These are phyloP conservation scores for Phrynocephalus guinanensis DNA, from an alignment of 2,797 vertebrate species.

Conservation along the genomic window DNA sequence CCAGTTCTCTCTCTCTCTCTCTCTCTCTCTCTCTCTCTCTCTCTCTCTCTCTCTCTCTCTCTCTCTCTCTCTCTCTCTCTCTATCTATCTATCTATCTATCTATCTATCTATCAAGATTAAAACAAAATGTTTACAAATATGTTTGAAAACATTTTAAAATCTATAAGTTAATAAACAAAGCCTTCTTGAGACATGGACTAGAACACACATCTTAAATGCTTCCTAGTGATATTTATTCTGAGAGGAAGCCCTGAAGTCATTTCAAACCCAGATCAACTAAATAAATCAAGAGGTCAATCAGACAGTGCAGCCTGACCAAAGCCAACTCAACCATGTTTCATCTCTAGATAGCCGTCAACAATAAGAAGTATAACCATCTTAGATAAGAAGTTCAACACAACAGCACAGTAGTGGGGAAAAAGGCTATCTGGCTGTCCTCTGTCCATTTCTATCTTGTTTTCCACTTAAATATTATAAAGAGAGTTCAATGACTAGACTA, in stretches of 20 bases:
- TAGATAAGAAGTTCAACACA: not conserved
- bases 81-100: too few relatives aligned
- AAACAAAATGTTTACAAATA: too few relatives aligned
- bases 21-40: too few relatives aligned
- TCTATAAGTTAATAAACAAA: too few relatives aligned
- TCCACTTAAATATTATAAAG: not conserved
- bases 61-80: too few relatives aligned
- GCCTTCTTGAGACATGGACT: too few relatives aligned
- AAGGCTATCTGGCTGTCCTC: not conserved
- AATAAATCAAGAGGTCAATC: slow-evolving; percentile 15
- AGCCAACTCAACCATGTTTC: not conserved
- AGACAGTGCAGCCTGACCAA: not conserved
- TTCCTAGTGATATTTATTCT: not conserved
- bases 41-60: too few relatives aligned
- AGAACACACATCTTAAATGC: not conserved
- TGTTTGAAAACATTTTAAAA: too few relatives aligned
- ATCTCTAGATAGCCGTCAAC: slow-evolving; percentile 4
- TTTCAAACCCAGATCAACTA: not conserved
- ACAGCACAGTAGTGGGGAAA: not conserved
- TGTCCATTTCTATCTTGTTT: not conserved
- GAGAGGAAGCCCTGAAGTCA: not conserved
- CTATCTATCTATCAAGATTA: too few relatives aligned
- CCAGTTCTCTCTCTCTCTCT: too few relatives aligned
- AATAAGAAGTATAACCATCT: not conserved
- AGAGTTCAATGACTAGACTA: not conserved